Percentiles rank a stretch among this genome's conserved stretches.
These are phyloP conservation scores for Falco cherrug DNA, from an alignment of 2,797 vertebrate species.

Conservation along the genomic window DNA sequence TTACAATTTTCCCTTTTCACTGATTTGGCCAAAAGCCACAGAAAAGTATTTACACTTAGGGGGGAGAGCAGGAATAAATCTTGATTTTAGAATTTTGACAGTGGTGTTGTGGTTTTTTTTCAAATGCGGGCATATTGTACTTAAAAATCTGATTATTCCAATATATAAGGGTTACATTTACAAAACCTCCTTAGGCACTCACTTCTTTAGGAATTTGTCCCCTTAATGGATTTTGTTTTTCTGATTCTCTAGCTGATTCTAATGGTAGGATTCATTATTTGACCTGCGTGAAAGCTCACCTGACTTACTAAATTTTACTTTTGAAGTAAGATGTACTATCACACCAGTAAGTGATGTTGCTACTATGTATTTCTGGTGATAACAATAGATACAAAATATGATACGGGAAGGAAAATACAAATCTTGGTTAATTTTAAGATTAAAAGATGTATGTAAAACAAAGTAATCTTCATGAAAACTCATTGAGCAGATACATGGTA, in stretches of 20 bases:
- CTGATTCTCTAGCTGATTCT: neutral
- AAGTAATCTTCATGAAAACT: neutral
- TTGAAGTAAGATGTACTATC: neutral
- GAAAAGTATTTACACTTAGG: neutral
- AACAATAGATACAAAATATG: constrained; percentile 61
- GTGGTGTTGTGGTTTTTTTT: too few species aligned
- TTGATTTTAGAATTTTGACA: neutral
- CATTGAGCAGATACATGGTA: neutral
- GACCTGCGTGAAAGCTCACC: neutral
- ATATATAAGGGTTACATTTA: neutral
- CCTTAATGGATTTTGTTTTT: neutral
- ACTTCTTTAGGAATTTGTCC: neutral
- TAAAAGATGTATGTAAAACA: neutral
- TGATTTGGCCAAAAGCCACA: neutral
- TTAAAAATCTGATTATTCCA: neutral
- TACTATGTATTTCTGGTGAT: constrained; percentile 69
- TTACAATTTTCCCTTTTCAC: neutral
- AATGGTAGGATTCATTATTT: neutral
- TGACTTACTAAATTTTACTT: neutral
- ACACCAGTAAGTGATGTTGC: constrained; percentile 61
- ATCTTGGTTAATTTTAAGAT: neutral
- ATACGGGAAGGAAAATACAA: neutral
- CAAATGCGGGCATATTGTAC: neutral
- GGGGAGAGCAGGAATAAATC: neutral
- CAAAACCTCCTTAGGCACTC: neutral